These are phyloP conservation scores for Drosophila niveifrons DNA, from an alignment of 2,888 invertebrate genomes.

Conservation along the genomic window DNA sequence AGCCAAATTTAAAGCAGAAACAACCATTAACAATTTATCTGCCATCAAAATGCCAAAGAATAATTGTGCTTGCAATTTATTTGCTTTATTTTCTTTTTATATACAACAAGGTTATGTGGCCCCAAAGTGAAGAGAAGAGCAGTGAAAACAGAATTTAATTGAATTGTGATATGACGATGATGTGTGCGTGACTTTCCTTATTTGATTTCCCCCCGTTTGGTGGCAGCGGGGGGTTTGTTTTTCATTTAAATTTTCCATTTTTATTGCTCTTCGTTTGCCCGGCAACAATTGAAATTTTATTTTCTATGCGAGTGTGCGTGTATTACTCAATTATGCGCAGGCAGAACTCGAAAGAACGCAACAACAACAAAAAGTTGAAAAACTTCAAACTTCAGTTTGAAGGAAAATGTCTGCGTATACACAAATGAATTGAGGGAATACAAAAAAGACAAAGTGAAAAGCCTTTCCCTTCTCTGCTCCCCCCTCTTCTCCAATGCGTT, in stretches of 20 bases:
- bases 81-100: constrained; percentile 12
- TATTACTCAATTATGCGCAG: constrained; percentile 73
- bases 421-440: constrained; percentile 19
- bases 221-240: constrained; percentile 41
- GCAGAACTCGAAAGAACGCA: constrained; percentile 21
- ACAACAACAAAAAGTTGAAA: constrained; percentile 37
- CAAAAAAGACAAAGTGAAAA: constrained; percentile 34
- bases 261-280: constrained; percentile 48
- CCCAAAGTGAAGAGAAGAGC: constrained; percentile 14
- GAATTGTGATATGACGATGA: constrained; percentile 42
- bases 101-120: background rate
- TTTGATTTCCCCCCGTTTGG: constrained; percentile 28
- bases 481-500: background rate
- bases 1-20: background rate
- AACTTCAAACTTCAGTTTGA: constrained; percentile 45
- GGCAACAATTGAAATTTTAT: constrained; percentile 63
- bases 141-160: constrained; percentile 53
- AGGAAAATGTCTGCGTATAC: constrained; percentile 17
- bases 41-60: background rate
- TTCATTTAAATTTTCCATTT: constrained; percentile 57
- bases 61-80: constrained; percentile 1
- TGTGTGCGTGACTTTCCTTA: constrained; percentile 23
- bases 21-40: background rate
- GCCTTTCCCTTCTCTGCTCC: background rate
- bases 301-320: constrained; percentile 11